Base-by-base conservation (phyloP, 2,888 invertebrate genomes). In the Lithophane leautieri region DNA sequence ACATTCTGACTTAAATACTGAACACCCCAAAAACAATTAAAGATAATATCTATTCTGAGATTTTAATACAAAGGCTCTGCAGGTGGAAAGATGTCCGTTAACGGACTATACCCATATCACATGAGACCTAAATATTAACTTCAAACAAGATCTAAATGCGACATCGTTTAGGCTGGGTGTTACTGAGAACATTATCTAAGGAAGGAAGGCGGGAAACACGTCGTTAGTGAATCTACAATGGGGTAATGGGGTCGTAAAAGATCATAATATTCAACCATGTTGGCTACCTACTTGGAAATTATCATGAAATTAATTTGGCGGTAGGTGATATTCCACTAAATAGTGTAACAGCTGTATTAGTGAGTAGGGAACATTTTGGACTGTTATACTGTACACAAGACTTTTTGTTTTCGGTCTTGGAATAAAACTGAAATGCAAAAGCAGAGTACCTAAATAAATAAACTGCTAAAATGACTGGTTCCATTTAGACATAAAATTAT, bases 201-300 rank as follows among this genome's bases (percentile, higher is more conserved):
- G 87, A 81, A 77, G 87, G 85, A 85, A 82, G 67, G 63, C 82
- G 52, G 9, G 66, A 72, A 52, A 68, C 42, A 61, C 70, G 81
- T 86, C 85, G 79, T 86, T 85, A 85, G 87, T 62, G 81, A 70
- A 77, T 76, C 84, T 73, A 78, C 84, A 86, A 73, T 76, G 75
- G 78, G 73, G 77, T 85, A 84, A 76, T 84, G 79, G 61, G 40
- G 63, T 44, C 71, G 70, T 81, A 73, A 74, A 76, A 67, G 81
- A 76, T 70, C 66, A 81, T 86, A 81, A 86, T 78, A 86, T 79
- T 73, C 85, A 75, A 76, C 61, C 69, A 79, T 76, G 77, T 85
- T 66, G 74, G 81, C 71, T 70, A 34, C 4, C 4, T 34, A 84
- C 70, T 78, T 76, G 68, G 50, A 67, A 84, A 86, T 84, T 76